Percentiles rank a stretch among this genome's conserved stretches.
Conservation (phyloP, 2,888 invertebrate species). For the Apamea monoglypha region DNA sequence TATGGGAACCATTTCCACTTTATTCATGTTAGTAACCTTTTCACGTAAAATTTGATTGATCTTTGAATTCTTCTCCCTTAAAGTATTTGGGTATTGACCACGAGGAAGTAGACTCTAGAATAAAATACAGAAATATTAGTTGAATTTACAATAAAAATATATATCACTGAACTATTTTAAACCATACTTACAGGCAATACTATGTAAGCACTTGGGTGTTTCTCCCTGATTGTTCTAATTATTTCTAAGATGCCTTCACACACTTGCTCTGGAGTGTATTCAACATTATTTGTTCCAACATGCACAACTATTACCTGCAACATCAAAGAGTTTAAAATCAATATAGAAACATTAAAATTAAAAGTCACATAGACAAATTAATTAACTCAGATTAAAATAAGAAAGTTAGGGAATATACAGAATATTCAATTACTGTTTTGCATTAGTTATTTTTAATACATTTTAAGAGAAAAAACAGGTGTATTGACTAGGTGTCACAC, state of each 20-base stretch:
- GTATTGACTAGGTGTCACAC: constrained; percentile 49
- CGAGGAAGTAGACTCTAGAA: constrained; percentile 96
- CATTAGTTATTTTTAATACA: neutral
- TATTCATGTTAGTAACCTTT: constrained; percentile 91
- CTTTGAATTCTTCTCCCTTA: constrained; percentile 94
- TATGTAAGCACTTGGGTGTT: constrained; percentile 95
- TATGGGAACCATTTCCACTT: constrained; percentile 94
- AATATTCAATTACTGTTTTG: neutral
- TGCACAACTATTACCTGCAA: constrained; percentile 95
- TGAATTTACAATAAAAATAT: neutral
- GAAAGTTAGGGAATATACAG: neutral
- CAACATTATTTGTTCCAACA: constrained; percentile 97
- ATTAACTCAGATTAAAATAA: neutral
- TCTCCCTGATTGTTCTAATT: constrained; percentile 93
- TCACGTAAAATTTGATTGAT: constrained; percentile 94
- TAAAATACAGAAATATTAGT: constrained; percentile 23
- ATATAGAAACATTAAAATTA: neutral
- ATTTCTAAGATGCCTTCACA: constrained; percentile 95
- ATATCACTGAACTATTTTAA: neutral
- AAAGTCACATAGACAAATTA: neutral
- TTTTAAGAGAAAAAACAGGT: too few species aligned
- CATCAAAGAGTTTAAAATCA: constrained; percentile 19
- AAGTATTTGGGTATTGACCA: constrained; percentile 95
- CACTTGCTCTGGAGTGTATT: constrained; percentile 94
- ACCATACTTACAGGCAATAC: constrained; percentile 94